Evolutionary conservation across 2,888 invertebrate species (phyloP).

Genomic region (Ormyrus pomaceus): DNA sequence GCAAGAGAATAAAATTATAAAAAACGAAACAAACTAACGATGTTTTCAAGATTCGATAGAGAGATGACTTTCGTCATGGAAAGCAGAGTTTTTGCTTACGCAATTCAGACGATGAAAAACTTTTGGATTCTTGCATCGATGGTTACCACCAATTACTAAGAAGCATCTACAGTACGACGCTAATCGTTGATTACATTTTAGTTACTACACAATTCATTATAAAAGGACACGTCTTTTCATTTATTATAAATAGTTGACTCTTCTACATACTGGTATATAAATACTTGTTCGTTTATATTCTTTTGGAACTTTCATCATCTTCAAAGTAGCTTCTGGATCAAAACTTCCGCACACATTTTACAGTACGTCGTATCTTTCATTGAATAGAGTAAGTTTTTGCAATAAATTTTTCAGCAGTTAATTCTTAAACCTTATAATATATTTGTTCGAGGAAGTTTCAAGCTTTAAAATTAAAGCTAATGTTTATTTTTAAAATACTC

Average conservation of each 20-base stretch:
- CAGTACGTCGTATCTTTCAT: neutral
- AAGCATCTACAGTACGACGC: constrained; percentile 45
- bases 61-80: constrained; percentile 40
- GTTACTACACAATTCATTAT: constrained; percentile 52
- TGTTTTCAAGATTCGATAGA: constrained; percentile 28
- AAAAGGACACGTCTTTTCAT: constrained; percentile 56
- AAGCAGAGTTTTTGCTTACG: constrained; percentile 25
- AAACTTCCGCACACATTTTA: constrained; percentile 35
- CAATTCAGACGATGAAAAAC: constrained; percentile 31
- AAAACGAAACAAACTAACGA: neutral
- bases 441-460: constrained; percentile 24
- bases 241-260: constrained; percentile 55
- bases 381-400: constrained; percentile 23
- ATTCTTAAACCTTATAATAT: neutral
- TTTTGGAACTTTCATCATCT: constrained; percentile 43
- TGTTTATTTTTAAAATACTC: constrained; percentile 11
- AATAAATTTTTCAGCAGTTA: constrained; percentile 7
- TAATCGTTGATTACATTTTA: constrained; percentile 51
- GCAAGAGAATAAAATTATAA: constrained; percentile 9
- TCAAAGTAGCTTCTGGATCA: constrained; percentile 35
- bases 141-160: constrained; percentile 35
- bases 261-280: constrained; percentile 57
- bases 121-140: constrained; percentile 38
- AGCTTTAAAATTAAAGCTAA: constrained; percentile 32
- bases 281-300: constrained; percentile 56